These are phyloP conservation scores for Chromoteleia sp. DNA, from an alignment of 2,888 invertebrate species.

Conservation along the genomic window DNA sequence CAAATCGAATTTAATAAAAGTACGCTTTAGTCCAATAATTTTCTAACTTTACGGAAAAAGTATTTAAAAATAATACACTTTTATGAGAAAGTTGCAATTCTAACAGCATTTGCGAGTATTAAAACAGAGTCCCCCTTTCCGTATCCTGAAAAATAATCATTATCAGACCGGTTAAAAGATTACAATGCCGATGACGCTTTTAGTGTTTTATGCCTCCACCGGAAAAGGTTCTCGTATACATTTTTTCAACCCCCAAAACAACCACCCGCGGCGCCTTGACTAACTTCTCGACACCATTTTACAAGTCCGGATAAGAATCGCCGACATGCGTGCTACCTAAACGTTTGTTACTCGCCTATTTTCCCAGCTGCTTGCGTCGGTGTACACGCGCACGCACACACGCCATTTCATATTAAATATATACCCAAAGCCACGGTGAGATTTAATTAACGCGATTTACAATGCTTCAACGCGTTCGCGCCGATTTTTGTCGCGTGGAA, in stretches of 20 bases:
- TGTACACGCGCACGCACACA: slow-evolving; percentile 10
- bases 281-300: slow-evolving; percentile 79
- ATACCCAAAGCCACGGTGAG: slow-evolving; percentile 21
- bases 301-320: slow-evolving; percentile 81
- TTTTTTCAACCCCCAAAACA: slow-evolving; percentile 62
- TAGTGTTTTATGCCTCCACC: slow-evolving; percentile 59
- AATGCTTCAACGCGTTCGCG: slow-evolving; percentile 64
- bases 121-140: slow-evolving; percentile 41
- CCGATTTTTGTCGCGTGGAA: slow-evolving; percentile 56
- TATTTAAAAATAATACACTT: no score
- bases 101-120: slow-evolving; percentile 36
- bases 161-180: slow-evolving; percentile 57
- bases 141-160: slow-evolving; percentile 58
- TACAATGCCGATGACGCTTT: slow-evolving; percentile 64
- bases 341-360: slow-evolving; percentile 78
- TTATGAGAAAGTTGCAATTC: no score
- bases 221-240: slow-evolving; percentile 60
- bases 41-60: no score
- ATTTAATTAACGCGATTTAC: slow-evolving; percentile 56
- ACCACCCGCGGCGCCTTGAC: slow-evolving; percentile 68
- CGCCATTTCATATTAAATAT: slow-evolving; percentile 37
- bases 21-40: no score
- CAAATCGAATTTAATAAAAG: no score
- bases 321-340: slow-evolving; percentile 80
- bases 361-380: slow-evolving; percentile 22